Evolutionary conservation across 2,797 vertebrate genomes (phyloP).

Genomic region (Megalops cyprinoides): DNA sequence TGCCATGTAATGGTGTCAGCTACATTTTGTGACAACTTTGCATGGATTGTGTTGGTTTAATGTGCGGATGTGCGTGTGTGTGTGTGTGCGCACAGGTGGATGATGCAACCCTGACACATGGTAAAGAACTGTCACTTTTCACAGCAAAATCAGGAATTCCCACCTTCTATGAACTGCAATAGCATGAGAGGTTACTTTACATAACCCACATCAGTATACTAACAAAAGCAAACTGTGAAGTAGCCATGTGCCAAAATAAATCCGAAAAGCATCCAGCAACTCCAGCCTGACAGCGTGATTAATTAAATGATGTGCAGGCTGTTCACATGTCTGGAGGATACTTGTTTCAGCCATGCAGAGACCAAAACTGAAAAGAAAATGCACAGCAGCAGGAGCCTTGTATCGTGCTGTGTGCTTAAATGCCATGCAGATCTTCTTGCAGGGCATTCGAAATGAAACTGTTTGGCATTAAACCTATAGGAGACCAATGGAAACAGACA

Average conservation of each 20-base stretch:
- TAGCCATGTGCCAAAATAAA: background rate
- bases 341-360: background rate
- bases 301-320: too few relatives aligned
- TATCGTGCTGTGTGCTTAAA: background rate
- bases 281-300: too few relatives aligned
- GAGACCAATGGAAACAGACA: background rate
- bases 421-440: too few relatives aligned
- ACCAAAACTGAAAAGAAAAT: background rate
- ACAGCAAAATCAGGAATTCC: background rate
- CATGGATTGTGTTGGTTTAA: too few relatives aligned
- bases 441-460: too few relatives aligned
- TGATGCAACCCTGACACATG: too few relatives aligned
- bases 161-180: background rate
- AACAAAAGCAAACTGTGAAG: conserved; percentile 15
- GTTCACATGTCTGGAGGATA: too few relatives aligned
- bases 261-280: background rate
- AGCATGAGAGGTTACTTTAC: conserved; percentile 5
- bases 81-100: too few relatives aligned
- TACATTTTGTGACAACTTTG: too few relatives aligned
- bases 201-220: conserved; percentile 19
- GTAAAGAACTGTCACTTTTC: conserved; percentile 1
- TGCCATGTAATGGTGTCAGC: too few relatives aligned
- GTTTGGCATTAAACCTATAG: too few relatives aligned
- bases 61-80: too few relatives aligned
- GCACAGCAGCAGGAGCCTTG: background rate